Evolutionary conservation across 1,140 invertebrate genomes (phyloP).

Genomic region (Maniola jurtina): DNA sequence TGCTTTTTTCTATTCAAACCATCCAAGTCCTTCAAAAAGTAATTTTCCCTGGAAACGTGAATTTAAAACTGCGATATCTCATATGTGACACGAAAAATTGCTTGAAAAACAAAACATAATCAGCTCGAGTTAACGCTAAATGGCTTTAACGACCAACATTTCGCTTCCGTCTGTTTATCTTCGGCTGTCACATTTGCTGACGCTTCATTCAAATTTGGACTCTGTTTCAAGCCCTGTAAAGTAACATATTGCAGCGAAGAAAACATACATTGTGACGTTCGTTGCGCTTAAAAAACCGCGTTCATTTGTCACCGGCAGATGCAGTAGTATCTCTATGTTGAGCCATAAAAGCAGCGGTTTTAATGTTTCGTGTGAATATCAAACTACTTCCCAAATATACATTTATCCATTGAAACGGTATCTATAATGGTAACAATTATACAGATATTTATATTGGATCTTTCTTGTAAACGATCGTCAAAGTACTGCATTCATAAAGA

Average conservation of each 20-base stretch:
- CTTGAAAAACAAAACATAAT: conserved; percentile 35
- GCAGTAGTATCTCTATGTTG: conserved; percentile 55
- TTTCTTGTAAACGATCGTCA: too few species aligned
- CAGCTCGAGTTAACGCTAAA: conserved; percentile 48
- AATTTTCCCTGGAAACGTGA: conserved; percentile 12
- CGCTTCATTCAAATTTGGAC: conserved; percentile 18
- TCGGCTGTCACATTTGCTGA: conserved; percentile 28
- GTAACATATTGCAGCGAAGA: conserved; percentile 26
- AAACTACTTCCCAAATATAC: not conserved
- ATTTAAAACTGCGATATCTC: conserved; percentile 5
- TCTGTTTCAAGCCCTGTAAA: conserved; percentile 34
- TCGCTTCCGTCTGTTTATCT: conserved; percentile 49
- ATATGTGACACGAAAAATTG: conserved; percentile 6
- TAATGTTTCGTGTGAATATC: not conserved
- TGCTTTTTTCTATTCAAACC: not conserved
- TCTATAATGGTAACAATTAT: too few species aligned
- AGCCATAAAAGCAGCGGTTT: conserved; percentile 36
- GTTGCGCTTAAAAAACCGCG: conserved; percentile 68
- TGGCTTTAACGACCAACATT: conserved; percentile 59
- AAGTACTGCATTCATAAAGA: too few species aligned
- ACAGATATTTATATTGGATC: too few species aligned
- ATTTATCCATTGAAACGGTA: too few species aligned
- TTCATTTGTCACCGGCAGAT: conserved; percentile 70
- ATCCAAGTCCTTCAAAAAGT: not conserved
- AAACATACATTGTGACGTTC: conserved; percentile 38